Base-by-base conservation (phyloP, 2,888 invertebrate genomes). In the Acleris emargana region DNA sequence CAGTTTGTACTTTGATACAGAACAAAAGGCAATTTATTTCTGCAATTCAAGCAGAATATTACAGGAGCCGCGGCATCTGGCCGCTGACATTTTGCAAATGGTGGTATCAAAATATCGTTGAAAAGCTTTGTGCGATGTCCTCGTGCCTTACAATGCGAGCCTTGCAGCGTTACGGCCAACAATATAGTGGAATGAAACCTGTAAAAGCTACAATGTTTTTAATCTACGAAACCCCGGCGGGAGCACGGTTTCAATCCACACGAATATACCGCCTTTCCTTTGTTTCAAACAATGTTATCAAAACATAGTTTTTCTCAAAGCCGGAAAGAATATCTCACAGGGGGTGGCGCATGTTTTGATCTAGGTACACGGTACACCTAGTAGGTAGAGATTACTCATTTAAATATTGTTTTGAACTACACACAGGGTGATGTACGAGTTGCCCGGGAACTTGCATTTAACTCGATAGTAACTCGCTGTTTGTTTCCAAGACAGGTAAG, bases 61-160 rank as follows among this genome's bases (percentile, higher is more conserved):
- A 66, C 66, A 61, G 55, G 60, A 60, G 55, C 61, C 17, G 18
- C 38, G 52, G 61, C 64, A 63, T 63, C 63, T 64, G 67, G 64
- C 55, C 59, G 64, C 67, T 67, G 67, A 67, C 64, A 62, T 63
- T 66, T 67, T 67, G 67, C 59, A 67, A 67, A 67, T 67, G 67
- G 64, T 55, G 55, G 64, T 63, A 67, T 64, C 67, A 67, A 67
- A 67, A 67, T 63, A 67, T 67, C 63, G 63, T 64, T 52, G 64
- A 59, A 63, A 63, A 42, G 67, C 67, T 67, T 67, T 67, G 59
- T 67, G 59, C 52, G 13, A n/a, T 64, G 64, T 60, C 50, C 64
- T 25, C 64, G 54, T 64, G 54, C 32, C 59, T 49, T 58, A 64
- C 64, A 64, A 64, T 60, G 59, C 55, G 64, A 64, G 54, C 54